Evolutionary conservation across 2,113 vertebrate genomes (phyloP), one percentile per base, ranked within the genome.

Genomic region (Oxyruncus cristatus): DNA sequence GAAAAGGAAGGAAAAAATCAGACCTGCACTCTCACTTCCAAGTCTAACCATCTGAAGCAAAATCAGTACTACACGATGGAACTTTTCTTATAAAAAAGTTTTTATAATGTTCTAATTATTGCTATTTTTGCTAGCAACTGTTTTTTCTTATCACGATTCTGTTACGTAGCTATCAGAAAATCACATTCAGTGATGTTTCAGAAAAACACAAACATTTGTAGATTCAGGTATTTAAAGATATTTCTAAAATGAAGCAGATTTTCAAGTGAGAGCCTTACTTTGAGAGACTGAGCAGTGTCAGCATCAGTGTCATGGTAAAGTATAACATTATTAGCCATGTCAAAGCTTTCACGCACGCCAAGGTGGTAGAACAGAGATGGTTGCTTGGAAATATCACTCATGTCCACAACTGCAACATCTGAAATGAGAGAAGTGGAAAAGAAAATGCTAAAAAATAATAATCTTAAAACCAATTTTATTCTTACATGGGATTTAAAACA

Each of bases 381-480:
- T 14, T 99, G 99, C 75, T 98, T 98, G 96, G 98, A 99, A 93
- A 99, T 97, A 55, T 99, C 99, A 47, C 99, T 99, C 99, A 99
- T 99, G 95, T 99, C 99, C 97, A 99, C 99, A 32, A 99, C 98
- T 1, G 99, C 99, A 63, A 99, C 98, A 97, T 99, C 99, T 99
- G 97, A 41, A 96, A 98, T 46, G 77, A 95, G 62, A 72, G 71
- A 85, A 24, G 13, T 44, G 3, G 14, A 61, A 85, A 91, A 80
- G 46, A 58, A 53, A 85, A 46, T 26, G 27, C 82, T 92, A 66
- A 78, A 93, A 74, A 49, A 11, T 3, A 32, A 58, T 23, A 0
- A 62, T 30, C 27, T 85, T 79, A 74, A 88, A 73, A 3, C 2
- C 0, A 33, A 24, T 42, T 65, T 73, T 66, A 62, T 83, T 90